Percentiles rank a stretch among this genome's conserved stretches.
Evolutionary conservation across 1,140 invertebrate species (phyloP).

Genomic region (Drosophila erecta): DNA sequence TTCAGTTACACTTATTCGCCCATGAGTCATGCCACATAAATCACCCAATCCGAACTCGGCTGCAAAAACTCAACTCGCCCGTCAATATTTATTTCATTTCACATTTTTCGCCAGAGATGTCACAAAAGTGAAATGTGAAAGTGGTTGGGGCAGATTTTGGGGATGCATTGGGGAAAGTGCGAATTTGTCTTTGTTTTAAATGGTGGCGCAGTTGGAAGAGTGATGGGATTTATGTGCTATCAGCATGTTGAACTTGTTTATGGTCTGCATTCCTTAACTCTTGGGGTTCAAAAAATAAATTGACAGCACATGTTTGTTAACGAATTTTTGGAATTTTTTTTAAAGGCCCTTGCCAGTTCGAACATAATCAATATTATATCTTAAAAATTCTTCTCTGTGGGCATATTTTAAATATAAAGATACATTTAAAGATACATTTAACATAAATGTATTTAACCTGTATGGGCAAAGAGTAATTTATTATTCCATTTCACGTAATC

Average conservation of each 20-base stretch:
- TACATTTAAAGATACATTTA: too few relatives aligned
- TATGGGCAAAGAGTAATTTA: too few relatives aligned
- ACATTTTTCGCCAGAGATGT: conserved; percentile 46
- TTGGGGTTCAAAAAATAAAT: too few relatives aligned
- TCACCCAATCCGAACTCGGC: conserved; percentile 48
- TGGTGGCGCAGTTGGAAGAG: conserved; percentile 23
- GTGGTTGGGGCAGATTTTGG: not conserved
- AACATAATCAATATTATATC: too few relatives aligned
- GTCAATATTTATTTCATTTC: conserved; percentile 80
- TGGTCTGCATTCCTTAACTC: not conserved
- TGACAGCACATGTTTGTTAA: too few relatives aligned
- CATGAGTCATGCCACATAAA: conserved; percentile 76
- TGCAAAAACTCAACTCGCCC: conserved; percentile 56
- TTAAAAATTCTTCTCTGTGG: too few relatives aligned
- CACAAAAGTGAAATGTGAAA: conserved; percentile 34
- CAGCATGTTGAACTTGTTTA: conserved; percentile 20
- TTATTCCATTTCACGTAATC: too few relatives aligned
- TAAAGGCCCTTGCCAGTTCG: too few relatives aligned
- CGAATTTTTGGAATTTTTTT: too few relatives aligned
- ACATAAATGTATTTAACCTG: too few relatives aligned
- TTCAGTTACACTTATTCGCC: conserved; percentile 39
- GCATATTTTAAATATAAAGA: too few relatives aligned
- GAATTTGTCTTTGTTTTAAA: conserved; percentile 50
- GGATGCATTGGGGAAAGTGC: conserved; percentile 22
- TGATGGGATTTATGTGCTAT: conserved; percentile 26